Base-by-base conservation (phyloP, 92 coral and sea anemone genomes). In the Epizoanthus illoricatus region DNA sequence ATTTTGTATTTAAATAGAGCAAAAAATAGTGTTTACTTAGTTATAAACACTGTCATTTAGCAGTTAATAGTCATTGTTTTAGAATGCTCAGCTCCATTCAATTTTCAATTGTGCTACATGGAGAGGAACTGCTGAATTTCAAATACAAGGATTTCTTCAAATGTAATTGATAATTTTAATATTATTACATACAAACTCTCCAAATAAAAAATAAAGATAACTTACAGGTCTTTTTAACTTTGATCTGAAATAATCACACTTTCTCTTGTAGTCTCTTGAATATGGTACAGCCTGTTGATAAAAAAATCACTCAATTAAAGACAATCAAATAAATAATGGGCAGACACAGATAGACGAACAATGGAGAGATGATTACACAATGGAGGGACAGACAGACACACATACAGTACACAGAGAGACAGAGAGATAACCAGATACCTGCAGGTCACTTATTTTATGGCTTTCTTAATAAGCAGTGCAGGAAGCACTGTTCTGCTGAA, bases 221-320 rank as follows among this genome's bases (percentile, higher is more conserved):
- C 99, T 97, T 73, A 97, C 99, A 17, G 99, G 99, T 91, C 99
- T 82, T 56, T 97, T 93, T 59, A 97, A 91, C 84, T 93, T 94
- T 7, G 99, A 91, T 69, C 99, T 90, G 89, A 97, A 97, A 65
- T 90, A 92, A 73, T 97, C 99, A n/a, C 97, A 97, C 85, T 97
- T 97, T 75, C 97, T 88, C 87, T 97, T 97, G 84, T 91, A 97
- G 80, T 94, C 97, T 87, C 99, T 83, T 24, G 99, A 97, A 74
- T 97, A 97, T 9, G 99, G 99, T 12, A 97, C 93, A 13, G 95
- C 99, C 99, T 97, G 81, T 21, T 23, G 28, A 12, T 80, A 18
- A 16, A 61, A 41, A 79, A 41, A 63, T n/a, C 13, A 42, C 24
- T 8, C 13, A 28, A 24, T 28, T 52, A 6, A 19, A 49, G 9